Evolutionary conservation across 2,888 invertebrate species (phyloP).

Genomic region (Ichneumoninae sp.): DNA sequence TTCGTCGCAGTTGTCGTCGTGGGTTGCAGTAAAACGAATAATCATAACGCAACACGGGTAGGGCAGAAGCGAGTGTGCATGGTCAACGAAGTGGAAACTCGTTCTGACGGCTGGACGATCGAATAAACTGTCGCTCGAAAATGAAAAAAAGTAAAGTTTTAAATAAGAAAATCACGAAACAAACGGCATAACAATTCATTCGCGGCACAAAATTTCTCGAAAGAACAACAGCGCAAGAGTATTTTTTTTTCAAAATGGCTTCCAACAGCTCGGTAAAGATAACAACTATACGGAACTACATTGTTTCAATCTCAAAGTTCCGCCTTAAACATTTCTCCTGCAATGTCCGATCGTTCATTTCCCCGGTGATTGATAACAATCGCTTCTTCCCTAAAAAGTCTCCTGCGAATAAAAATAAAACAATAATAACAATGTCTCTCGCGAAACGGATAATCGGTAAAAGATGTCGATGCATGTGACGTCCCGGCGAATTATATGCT

Average conservation of each 20-base stretch:
- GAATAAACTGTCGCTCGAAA: neutral
- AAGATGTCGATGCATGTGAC: constrained; percentile 54
- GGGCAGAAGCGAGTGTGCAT: neutral
- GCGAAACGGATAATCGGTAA: constrained; percentile 32
- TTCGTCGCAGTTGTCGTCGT: constrained; percentile 24
- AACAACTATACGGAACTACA: no score
- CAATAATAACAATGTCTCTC: constrained; percentile 16
- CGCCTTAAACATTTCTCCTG: no score
- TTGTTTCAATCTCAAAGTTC: no score
- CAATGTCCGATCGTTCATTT: no score
- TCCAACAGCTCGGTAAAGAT: no score
- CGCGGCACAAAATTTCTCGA: neutral
- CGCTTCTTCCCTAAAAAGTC: neutral
- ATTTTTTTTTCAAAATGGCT: no score
- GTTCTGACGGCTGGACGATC: neutral
- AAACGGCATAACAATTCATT: neutral
- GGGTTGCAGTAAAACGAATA: neutral
- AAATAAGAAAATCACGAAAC: neutral
- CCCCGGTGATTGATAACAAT: neutral
- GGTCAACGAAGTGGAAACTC: neutral
- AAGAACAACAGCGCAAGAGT: neutral
- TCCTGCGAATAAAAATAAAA: neutral
- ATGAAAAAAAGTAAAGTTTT: neutral
- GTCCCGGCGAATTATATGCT: constrained; percentile 1
- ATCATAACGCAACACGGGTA: neutral